Evolutionary conservation across 2,888 invertebrate species (phyloP).

Genomic region (Andrena bicolor): DNA sequence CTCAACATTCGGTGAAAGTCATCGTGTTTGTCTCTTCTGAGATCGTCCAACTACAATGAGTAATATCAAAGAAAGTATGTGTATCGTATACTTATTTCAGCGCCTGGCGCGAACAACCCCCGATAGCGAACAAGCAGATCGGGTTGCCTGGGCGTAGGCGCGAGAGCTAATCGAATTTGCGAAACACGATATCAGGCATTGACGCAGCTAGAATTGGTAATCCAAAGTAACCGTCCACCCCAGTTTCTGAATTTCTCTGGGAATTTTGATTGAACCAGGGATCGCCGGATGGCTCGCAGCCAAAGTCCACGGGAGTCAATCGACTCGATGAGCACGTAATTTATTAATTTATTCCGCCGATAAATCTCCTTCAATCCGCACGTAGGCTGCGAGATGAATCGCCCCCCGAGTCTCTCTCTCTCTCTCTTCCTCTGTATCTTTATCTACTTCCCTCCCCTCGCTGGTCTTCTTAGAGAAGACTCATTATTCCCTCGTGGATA

Average conservation of each 20-base stretch:
- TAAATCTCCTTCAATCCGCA: conserved; percentile 74
- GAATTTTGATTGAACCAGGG: neutral
- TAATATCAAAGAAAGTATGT: no score
- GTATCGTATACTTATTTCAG: neutral
- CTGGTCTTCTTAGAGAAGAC: conserved; percentile 15
- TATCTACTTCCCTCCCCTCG: conserved; percentile 23
- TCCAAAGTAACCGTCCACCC: neutral
- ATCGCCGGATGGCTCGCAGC: neutral
- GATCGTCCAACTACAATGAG: no score
- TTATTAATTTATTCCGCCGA: conserved; percentile 76
- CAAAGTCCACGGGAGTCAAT: conserved; percentile 1
- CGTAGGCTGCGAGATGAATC: conserved; percentile 68
- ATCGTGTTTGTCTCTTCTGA: no score
- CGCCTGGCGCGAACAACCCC: neutral
- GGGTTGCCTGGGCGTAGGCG: conserved; percentile 22
- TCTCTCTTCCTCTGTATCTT: conserved; percentile 26
- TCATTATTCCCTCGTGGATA: conserved; percentile 48
- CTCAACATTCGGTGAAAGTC: neutral
- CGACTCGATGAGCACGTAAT: conserved; percentile 52
- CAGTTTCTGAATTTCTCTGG: neutral
- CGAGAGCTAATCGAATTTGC: conserved; percentile 26
- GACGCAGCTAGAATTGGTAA: neutral
- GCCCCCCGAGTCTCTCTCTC: conserved; percentile 32
- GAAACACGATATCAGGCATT: conserved; percentile 23
- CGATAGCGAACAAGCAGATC: conserved; percentile 13